Conservation (phyloP, 1,140 invertebrate genomes). For the Drosophila yakuba region DNA sequence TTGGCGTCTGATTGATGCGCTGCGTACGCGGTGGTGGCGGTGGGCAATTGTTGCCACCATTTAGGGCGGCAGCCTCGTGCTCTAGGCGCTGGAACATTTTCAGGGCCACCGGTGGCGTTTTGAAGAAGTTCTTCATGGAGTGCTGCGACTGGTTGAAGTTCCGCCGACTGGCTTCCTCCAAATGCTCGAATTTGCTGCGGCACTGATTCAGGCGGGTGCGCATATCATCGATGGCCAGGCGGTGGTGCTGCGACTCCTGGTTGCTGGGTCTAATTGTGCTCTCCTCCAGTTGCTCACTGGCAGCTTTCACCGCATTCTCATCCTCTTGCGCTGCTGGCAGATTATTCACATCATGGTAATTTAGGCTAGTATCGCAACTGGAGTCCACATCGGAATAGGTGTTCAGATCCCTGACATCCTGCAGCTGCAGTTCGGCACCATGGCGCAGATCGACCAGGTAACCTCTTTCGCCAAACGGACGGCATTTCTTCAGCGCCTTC, state of each 20-base stretch:
- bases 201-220: slow-evolving; percentile 73
- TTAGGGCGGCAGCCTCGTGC: slow-evolving; percentile 55
- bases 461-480: slow-evolving; percentile 78
- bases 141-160: slow-evolving; percentile 72
- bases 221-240: slow-evolving; percentile 71
- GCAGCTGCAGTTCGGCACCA: slow-evolving; percentile 68
- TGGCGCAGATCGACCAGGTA: slow-evolving; percentile 77
- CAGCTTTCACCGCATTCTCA: background rate
- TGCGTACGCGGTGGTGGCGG: slow-evolving; percentile 35
- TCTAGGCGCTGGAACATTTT: slow-evolving; percentile 81
- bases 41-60: slow-evolving; percentile 27
- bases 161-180: slow-evolving; percentile 71
- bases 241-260: slow-evolving; percentile 16
- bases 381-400: slow-evolving; percentile 84
- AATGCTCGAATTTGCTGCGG: slow-evolving; percentile 75
- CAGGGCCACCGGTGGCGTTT: slow-evolving; percentile 71
- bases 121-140: slow-evolving; percentile 80
- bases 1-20: slow-evolving; percentile 83
- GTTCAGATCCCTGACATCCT: slow-evolving; percentile 81
- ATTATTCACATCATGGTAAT: slow-evolving; percentile 76
- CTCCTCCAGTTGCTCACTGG: slow-evolving; percentile 2
- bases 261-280: background rate
- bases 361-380: slow-evolving; percentile 82
- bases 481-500: slow-evolving; percentile 67
- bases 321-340: background rate